These are phyloP conservation scores for Callaeas wilsoni DNA, from an alignment of 2,113 vertebrate genomes.

Conservation along the genomic window DNA sequence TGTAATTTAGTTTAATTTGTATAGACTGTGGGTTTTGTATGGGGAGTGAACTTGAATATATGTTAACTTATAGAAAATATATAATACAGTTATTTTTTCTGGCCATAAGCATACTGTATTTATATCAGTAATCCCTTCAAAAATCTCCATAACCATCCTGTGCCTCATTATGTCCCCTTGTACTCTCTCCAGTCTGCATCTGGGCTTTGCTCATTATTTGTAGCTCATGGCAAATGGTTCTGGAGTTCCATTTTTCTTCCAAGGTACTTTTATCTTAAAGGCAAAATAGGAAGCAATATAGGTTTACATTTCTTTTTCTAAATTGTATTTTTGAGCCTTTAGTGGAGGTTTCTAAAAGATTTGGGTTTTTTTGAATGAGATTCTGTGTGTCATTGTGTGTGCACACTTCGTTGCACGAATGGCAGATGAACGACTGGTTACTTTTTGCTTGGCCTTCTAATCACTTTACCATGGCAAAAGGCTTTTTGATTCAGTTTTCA, in stretches of 20 bases:
- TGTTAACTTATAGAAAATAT: background rate
- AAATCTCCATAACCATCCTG: background rate
- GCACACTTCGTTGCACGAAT: background rate
- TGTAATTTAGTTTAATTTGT: background rate
- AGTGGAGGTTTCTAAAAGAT: background rate
- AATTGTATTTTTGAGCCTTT: background rate
- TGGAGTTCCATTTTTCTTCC: background rate
- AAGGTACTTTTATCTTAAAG: background rate
- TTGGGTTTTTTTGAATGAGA: background rate
- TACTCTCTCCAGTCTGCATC: background rate
- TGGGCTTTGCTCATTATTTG: background rate
- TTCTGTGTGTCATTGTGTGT: background rate
- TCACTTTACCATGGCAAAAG: background rate
- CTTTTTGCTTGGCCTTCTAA: background rate
- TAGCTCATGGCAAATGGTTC: background rate
- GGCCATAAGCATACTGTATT: background rate
- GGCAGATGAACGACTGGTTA: background rate
- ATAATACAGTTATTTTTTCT: background rate
- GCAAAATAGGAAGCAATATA: background rate
- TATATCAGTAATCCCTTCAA: background rate
- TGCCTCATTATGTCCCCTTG: background rate
- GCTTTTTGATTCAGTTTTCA: slow-evolving; percentile 1
- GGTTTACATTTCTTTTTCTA: background rate
- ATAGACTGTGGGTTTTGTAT: background rate
- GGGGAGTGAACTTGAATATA: background rate